Percentiles rank a stretch among this genome's conserved stretches.
phyloP scores from a whole-genome alignment of 2,888 invertebrate species.

The Metalampra italica region DNA sequence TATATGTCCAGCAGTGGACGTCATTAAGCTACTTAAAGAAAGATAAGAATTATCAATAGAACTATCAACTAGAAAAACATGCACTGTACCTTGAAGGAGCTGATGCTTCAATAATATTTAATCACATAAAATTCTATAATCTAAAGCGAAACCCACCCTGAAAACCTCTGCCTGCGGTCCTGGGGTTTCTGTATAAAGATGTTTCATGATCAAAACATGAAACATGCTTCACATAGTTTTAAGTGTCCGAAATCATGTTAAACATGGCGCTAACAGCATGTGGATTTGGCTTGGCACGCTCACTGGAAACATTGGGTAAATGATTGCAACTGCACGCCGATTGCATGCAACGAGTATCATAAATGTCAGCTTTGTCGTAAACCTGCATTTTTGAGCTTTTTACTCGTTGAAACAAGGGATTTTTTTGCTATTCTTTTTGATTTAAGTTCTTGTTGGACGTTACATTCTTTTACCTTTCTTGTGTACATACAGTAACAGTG shows the following conservation, averaged over 20 bases:
- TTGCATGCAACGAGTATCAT: not conserved
- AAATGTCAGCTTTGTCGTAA: constrained; percentile 1
- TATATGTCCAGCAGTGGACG: too few relatives aligned
- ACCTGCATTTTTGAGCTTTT: not conserved
- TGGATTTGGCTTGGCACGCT: constrained; percentile 12
- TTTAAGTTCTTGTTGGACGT: not conserved
- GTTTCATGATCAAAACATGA: not conserved
- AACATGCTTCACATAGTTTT: constrained; percentile 7
- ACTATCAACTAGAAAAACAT: too few relatives aligned
- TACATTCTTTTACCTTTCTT: too few relatives aligned
- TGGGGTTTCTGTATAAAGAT: not conserved
- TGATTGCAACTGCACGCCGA: constrained; percentile 2
- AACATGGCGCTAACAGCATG: constrained; percentile 10
- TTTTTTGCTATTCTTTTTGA: not conserved
- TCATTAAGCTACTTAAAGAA: too few relatives aligned
- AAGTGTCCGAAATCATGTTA: constrained; percentile 10
- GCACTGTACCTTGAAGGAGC: too few relatives aligned
- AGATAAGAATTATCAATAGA: too few relatives aligned
- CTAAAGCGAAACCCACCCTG: too few relatives aligned
- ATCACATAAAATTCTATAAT: too few relatives aligned
- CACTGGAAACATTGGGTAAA: constrained; percentile 4
- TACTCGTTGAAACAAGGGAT: too few relatives aligned
- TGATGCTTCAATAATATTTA: too few relatives aligned
- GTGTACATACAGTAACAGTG: too few relatives aligned
- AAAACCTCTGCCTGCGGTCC: too few relatives aligned